Evolutionary conservation across 2,113 vertebrate genomes (phyloP).

Genomic region (Corvus moneduloides): DNA sequence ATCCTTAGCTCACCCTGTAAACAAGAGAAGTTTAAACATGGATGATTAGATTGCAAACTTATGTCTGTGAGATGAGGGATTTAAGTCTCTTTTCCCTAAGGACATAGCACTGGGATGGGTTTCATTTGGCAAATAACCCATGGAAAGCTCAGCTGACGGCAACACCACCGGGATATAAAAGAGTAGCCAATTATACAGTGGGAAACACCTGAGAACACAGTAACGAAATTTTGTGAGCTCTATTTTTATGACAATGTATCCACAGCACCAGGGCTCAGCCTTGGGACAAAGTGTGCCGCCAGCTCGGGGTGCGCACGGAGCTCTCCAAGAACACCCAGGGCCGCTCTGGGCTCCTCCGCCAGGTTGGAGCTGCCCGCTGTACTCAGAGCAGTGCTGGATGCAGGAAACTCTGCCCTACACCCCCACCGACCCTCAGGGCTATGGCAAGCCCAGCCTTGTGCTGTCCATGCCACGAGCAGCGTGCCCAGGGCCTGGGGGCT

Average conservation of each 20-base stretch:
- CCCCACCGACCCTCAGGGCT: fast-evolving
- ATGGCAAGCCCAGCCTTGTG: fast-evolving
- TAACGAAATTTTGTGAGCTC: background rate
- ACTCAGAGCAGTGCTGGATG: background rate
- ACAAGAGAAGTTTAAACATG: background rate
- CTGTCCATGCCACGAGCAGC: fast-evolving
- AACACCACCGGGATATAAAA: background rate
- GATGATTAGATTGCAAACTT: background rate
- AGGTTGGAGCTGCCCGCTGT: fast-evolving
- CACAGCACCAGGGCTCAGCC: background rate
- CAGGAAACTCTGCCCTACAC: background rate
- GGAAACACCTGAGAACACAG: background rate
- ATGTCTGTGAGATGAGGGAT: background rate
- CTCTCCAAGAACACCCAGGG: fast-evolving
- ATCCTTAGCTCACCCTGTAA: background rate
- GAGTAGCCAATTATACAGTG: fast-evolving
- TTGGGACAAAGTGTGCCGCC: fast-evolving
- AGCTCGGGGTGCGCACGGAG: fast-evolving
- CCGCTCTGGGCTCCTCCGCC: fast-evolving
- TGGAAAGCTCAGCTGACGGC: fast-evolving
- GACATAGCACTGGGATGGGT: fast-evolving
- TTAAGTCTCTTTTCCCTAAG: background rate
- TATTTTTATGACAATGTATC: background rate
- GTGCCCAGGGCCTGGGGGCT: fast-evolving
- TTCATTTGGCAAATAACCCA: background rate